Evolutionary conservation across 2,888 invertebrate species (phyloP).

Genomic region (Ochropleura leucogaster): DNA sequence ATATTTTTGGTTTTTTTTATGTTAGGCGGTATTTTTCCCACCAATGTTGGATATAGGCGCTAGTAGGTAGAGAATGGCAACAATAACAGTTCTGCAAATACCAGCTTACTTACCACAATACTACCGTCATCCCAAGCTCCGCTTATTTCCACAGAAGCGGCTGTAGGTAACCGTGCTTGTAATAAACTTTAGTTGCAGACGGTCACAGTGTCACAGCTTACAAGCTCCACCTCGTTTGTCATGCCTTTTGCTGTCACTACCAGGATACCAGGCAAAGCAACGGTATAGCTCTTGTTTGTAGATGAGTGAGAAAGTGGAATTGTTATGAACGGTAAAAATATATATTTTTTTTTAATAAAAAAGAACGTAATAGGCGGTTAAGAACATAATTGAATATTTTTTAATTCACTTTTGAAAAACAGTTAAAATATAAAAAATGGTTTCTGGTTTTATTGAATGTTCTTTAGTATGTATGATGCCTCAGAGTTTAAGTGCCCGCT

Average conservation of each 20-base stretch:
- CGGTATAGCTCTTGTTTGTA: background rate
- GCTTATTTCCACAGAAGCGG: conserved; percentile 11
- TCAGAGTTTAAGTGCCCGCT: too few species aligned
- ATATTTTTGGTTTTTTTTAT: too few species aligned
- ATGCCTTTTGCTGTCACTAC: conserved; percentile 37
- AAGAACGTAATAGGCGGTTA: too few species aligned
- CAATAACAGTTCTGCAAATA: background rate
- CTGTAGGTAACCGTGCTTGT: background rate
- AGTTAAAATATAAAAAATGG: too few species aligned
- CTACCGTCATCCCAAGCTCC: background rate
- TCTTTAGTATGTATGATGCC: too few species aligned
- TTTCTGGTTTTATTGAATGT: too few species aligned
- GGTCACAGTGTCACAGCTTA: background rate
- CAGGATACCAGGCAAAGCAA: conserved; percentile 3
- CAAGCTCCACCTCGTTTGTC: conserved; percentile 28
- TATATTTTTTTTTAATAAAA: conserved; percentile 20
- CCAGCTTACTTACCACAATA: background rate
- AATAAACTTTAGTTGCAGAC: background rate
- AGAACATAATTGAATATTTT: too few species aligned
- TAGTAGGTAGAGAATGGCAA: background rate
- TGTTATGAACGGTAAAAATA: background rate
- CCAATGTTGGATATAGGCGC: too few species aligned
- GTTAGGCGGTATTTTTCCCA: too few species aligned
- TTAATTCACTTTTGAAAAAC: too few species aligned
- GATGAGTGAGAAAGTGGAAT: conserved; percentile 7